Evolutionary conservation across 2,888 invertebrate species (phyloP), one percentile per base, ranked within the genome.

Genomic region (Noctua janthe): DNA sequence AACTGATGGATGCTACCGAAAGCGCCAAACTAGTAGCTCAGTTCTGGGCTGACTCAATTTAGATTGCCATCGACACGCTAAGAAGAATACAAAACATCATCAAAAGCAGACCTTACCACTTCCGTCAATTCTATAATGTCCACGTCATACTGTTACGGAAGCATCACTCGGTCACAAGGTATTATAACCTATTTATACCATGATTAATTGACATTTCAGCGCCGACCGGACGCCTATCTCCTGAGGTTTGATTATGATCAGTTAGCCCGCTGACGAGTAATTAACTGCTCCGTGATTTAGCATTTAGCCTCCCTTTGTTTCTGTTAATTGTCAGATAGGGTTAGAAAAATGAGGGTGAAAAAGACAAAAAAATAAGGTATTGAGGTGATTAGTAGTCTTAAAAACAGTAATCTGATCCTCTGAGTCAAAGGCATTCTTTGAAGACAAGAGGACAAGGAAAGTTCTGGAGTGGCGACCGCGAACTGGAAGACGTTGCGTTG

Each of bases 161-260:
- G 76, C 85, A 80, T 81, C 83, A 67, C 80, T 82, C 78, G 76
- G 90, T 89, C 77, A 89, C 90, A 87, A 89, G 82, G 87, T 87
- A 91, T 90, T 89, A 89, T 90, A 92, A 91, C 88, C 90, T 90
- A 91, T 91, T 92, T 90, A 87, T 74, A 76, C 78, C 51, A 91
- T 94, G 93, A 94, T 94, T 92, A 93, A 94, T 94, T 91, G 91
- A 90, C 90, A 87, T 91, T 89, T 91, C 91, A 87, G 86, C 86
- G 71, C 70, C 66, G 71, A 76, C 80, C 76, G 87, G 90, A 90
- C 91, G 89, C 86, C 87, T 91, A 90, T 90, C 93, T 87, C 88
- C 84, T 85, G 89, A 80, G 90, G 87, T 85, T 90, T 85, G 81
- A 84, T 89, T 81, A 86, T 83, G 78, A 81, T 70, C 82, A 81